Evolutionary conservation across 53 echinoderm and acorn worm genomes (phyloP).

Genomic region (Crossaster papposus): DNA sequence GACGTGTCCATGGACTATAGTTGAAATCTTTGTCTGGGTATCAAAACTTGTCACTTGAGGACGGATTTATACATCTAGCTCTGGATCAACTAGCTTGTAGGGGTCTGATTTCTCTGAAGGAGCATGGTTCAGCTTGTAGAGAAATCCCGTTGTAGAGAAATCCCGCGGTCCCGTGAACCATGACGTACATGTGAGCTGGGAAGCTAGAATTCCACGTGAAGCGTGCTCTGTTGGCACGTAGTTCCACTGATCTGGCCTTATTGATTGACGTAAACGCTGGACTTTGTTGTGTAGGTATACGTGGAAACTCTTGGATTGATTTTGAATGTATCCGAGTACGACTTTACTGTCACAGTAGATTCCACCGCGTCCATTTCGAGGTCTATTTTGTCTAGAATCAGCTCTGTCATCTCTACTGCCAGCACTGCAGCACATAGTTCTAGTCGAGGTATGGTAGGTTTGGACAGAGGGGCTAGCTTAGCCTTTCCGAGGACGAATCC

Average conservation of each 20-base stretch:
- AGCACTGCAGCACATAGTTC: slow-evolving; percentile 67
- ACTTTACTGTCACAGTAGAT: slow-evolving; percentile 57
- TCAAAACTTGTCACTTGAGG: too few species aligned
- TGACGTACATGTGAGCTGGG: background rate
- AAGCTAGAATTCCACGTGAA: too few species aligned
- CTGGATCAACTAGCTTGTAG: too few species aligned
- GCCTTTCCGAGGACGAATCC: slow-evolving; percentile 59
- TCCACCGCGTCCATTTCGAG: slow-evolving; percentile 9
- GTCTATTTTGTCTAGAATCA: slow-evolving; percentile 30
- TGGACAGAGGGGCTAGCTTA: slow-evolving; percentile 46
- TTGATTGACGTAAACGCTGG: slow-evolving; percentile 25
- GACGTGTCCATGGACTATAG: too few species aligned
- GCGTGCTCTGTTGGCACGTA: slow-evolving; percentile 48
- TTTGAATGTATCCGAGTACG: slow-evolving; percentile 64
- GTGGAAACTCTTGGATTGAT: slow-evolving; percentile 53
- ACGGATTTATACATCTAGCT: too few species aligned
- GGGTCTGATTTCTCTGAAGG: too few species aligned
- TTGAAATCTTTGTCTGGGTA: too few species aligned
- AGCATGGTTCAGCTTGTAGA: too few species aligned
- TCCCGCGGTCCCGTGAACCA: slow-evolving; percentile 56
- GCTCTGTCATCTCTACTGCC: slow-evolving; percentile 43
- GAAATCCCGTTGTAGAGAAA: too few species aligned
- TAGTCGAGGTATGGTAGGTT: slow-evolving; percentile 61
- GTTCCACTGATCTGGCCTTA: too few species aligned
- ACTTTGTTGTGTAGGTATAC: too few species aligned